Base-by-base conservation (phyloP, 2,113 vertebrate genomes). In the Scomber scombrus region DNA sequence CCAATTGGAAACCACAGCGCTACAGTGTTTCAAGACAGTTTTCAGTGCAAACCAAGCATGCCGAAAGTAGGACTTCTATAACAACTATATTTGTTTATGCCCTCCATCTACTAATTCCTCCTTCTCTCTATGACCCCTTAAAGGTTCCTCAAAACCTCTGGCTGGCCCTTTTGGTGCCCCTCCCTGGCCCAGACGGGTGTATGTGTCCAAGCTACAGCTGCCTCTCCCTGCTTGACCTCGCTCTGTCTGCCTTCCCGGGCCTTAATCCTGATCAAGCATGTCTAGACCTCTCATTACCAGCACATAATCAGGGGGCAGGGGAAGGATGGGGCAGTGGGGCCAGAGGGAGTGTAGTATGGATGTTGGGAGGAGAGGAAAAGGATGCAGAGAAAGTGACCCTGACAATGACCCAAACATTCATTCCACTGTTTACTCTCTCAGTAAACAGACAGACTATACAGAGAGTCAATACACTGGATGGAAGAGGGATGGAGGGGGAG, bases 241-340 rank as follows among this genome's bases (percentile, higher is more conserved):
- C 77, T 71, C 52, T 80, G 71, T 79, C 74, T 80, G 85, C 86
- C 85, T 81, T 85, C 85, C 87, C 51, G 13, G 84, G 91, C 85
- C 78, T 85, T 94, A 94, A 95, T 95, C 94, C 93, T 89, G 89
- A 93, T 93, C 91, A 92, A 90, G 88, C 81, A 89, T 88, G 94
- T 94, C 94, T 95, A 94, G 94, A 95, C 93, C 85, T 92, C 90
- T 95, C 87, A 92, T 94, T 94, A 93, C 82, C 60, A 81, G 66
- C 68, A 85, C 88, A 85, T 92, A 93, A 92, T 93, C 91, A 87
- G 47, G 67, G 65, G 73, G 69, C 66, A 76, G 80, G 54, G 79
- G 80, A 76, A 73, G 77, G 79, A 73, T 7, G 50, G 78, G 78
- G 19, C 34, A 15, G 78, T 43, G 67, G 80, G 84, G 81, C 75